These are phyloP conservation scores for Tiaroga cobitis DNA, from an alignment of 2,797 vertebrate species.

Conservation along the genomic window DNA sequence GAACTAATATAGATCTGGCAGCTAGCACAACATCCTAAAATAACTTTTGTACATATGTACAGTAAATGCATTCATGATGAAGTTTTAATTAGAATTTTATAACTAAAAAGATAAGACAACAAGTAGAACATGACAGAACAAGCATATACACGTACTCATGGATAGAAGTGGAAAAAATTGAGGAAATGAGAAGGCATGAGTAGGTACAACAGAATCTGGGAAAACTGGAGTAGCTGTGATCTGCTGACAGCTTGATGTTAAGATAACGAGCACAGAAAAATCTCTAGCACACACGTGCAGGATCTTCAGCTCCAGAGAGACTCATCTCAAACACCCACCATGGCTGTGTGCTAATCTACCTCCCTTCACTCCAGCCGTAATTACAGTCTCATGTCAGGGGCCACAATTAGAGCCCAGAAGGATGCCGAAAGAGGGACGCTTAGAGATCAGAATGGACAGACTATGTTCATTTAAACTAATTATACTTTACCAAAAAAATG, in stretches of 20 bases:
- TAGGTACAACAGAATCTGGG: conserved; percentile 30
- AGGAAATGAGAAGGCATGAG: conserved; percentile 26
- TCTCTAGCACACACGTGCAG: conserved; percentile 12
- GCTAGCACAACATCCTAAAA: not conserved
- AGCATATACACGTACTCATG: not conserved
- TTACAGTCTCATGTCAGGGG: conserved; percentile 51
- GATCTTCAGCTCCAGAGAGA: conserved; percentile 30
- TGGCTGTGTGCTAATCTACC: conserved; percentile 45
- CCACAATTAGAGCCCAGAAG: conserved; percentile 52
- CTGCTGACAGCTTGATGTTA: conserved; percentile 53
- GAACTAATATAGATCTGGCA: not conserved
- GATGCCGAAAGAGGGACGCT: conserved; percentile 25
- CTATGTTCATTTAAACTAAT: conserved; percentile 34
- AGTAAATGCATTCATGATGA: not conserved
- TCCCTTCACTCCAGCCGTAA: conserved; percentile 47
- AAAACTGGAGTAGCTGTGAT: conserved; percentile 51
- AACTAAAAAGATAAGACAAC: not conserved
- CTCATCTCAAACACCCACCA: conserved; percentile 44
- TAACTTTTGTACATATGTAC: not conserved
- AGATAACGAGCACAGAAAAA: conserved; percentile 58
- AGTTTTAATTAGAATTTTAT: not conserved
- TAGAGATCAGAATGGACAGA: conserved; percentile 47
- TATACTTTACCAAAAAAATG: conserved; percentile 14
- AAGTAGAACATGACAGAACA: conserved; percentile 9
- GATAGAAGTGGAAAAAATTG: not conserved